Evolutionary conservation across 2,888 invertebrate genomes (phyloP).

Genomic region (Drosophila dives): DNA sequence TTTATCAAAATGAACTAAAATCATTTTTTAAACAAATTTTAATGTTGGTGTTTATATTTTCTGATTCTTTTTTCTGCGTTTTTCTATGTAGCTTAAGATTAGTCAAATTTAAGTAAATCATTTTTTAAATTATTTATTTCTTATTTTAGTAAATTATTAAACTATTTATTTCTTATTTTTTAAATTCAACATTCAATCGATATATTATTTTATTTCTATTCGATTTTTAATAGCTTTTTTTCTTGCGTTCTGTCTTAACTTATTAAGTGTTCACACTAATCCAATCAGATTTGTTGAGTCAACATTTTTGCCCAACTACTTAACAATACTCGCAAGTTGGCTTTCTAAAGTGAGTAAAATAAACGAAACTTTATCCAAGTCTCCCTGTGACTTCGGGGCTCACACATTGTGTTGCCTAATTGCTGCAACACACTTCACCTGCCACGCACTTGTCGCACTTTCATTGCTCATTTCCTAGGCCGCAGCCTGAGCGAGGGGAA

Average conservation of each 20-base stretch:
- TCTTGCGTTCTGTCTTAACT: not conserved
- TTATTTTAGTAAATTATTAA: too few species aligned
- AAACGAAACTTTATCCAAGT: constrained; percentile 17
- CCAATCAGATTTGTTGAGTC: not conserved
- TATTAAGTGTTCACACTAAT: not conserved
- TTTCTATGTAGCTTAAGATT: not conserved
- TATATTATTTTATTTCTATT: not conserved
- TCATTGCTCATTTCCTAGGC: constrained; percentile 53
- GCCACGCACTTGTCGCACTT: constrained; percentile 50
- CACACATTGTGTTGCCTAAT: constrained; percentile 46
- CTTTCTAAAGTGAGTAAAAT: not conserved
- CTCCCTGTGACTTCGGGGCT: constrained; percentile 4
- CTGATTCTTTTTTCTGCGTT: too few species aligned
- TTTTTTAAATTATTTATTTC: not conserved
- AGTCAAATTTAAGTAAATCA: not conserved
- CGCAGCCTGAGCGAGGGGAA: constrained; percentile 9
- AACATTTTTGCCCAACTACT: not conserved
- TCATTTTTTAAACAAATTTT: too few species aligned
- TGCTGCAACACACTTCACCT: constrained; percentile 39
- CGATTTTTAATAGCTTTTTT: not conserved
- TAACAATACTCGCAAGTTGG: not conserved
- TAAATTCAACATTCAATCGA: not conserved
- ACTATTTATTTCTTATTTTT: not conserved
- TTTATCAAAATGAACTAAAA: too few species aligned
- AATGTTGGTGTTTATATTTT: too few species aligned